Evolutionary conservation across 1,140 invertebrate genomes (phyloP), one percentile per base, ranked within the genome.

Genomic region (Drosophila bifasciata): DNA sequence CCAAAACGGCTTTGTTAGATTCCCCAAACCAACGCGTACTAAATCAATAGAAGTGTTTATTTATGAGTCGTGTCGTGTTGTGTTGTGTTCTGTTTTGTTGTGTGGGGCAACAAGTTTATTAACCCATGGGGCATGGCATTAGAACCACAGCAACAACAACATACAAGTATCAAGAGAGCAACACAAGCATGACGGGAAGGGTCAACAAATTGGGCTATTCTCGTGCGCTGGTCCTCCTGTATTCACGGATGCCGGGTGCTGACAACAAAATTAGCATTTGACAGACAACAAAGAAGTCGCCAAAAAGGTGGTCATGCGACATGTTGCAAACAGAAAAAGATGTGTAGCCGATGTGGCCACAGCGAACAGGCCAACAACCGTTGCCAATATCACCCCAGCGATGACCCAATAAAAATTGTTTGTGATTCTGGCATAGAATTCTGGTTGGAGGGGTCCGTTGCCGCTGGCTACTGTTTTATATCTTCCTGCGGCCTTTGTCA

Each of bases 101-200:
- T 36, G 32, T 13, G 57, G 23, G 61, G 68, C 60, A 75, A 84
- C 79, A 84, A 85, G 80, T 80, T 84, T 84, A 80, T 85, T 85
- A 76, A 84, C 80, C 80, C 66, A 68, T 21, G n/a, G 58, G 44
- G 43, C 53, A 52, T 19, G 64, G 50, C 52, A 66, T 75, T 67
- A 68, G 62, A 59, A 49, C 43, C 48, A 25, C 23, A 32, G 46
- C 41, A 71, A 39, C 36, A 56, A 28, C 53, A 43, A 41, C 21
- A 44, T 25, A 1, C 11, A 11, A 36, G 32, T 1, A 36, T 36
- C 11, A n/a, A n/a, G n/a, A 50, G 11, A 17, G 45, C 48, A 39
- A 49, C 52, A 50, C 49, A 48, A 49, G 32, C 57, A 64, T 53
- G 44, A 39, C 21, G 58, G n/a, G n/a, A 79, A 60, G 76, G 63